Base-by-base conservation (phyloP, 30 jellyfish, hydroid and myxozoan species). In the Catostylus mosaicus region DNA sequence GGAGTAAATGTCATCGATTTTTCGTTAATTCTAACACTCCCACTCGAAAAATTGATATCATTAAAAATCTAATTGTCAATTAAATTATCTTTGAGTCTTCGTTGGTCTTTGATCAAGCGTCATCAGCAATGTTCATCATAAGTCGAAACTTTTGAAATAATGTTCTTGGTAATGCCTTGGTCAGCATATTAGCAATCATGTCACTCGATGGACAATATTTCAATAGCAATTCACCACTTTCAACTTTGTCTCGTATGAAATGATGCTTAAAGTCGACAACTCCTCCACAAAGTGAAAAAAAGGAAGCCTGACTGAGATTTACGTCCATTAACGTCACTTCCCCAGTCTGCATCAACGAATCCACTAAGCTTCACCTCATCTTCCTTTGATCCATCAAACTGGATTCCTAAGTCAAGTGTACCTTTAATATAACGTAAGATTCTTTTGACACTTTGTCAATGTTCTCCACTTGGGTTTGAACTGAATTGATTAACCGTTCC, bases 301-400 rank as follows among this genome's bases (percentile, higher is more conserved):
- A 43, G 79, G 35, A 32, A 71, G 20, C 83, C 83, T 8, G 83
- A 71, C 78, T 19, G 83, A 10, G 83, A 71, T 29, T 71, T 71
- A 8, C 83, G 74, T 29, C 79, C 79, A 43, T 71, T 43, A 29
- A 19, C 24, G 35, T 43, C 56, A 43, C 83, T 35, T 10, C 83
- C 83, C 83, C 83, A 71, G 35, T 71, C 83, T 43, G 83, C 74
- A 71, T 71, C 83, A 16, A 71, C 83, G 20, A 26, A 71, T 43
- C 75, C 83, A 33, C 40, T 33, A 22, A 71, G 75, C 33, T 43
- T 24, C 23, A 71, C 35, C 5, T 43, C 83, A 10, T 67, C 16
- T 29, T 35, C 57, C 31, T 24, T 66, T 29, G 79, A 20, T 29
- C 62, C 62, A 18, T 66, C 79, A 66, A 66, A 66, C 63, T 9